A percentile compares a stretch with the other conserved stretches of the same genome.
phyloP scores from a whole-genome alignment of 1,140 invertebrate species.

The Aricia agestis region DNA sequence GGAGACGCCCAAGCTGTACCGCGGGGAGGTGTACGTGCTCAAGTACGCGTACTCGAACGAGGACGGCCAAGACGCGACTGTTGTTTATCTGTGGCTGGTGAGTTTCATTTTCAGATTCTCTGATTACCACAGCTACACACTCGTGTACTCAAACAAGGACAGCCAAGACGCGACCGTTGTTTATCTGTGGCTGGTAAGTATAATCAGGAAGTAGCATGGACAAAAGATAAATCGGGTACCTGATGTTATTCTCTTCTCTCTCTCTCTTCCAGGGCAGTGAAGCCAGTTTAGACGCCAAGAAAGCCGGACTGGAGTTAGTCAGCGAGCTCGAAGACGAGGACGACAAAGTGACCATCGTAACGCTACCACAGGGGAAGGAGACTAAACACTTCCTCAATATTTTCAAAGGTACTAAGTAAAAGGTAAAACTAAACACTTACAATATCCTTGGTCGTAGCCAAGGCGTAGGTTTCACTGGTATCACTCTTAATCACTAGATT shows the following conservation, averaged over 20 bases:
- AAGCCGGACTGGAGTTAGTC: slow-evolving; percentile 31
- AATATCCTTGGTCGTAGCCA: too few species aligned
- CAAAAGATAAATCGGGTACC: too few species aligned
- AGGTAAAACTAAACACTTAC: too few species aligned
- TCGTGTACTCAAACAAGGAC: too few species aligned
- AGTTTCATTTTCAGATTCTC: slow-evolving; percentile 35
- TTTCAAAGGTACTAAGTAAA: slow-evolving; percentile 85
- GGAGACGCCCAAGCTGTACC: slow-evolving; percentile 76
- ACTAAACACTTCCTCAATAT: slow-evolving; percentile 86
- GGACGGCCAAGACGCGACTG: slow-evolving; percentile 69
- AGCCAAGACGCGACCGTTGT: slow-evolving; percentile 75
- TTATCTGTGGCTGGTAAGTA: slow-evolving; percentile 86
- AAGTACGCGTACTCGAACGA: slow-evolving; percentile 81
- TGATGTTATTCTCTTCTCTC: too few species aligned
- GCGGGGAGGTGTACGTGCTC: slow-evolving; percentile 87
- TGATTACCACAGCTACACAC: too few species aligned
- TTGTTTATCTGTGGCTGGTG: slow-evolving; percentile 88
- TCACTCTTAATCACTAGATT: too few species aligned
- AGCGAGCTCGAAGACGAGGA: slow-evolving; percentile 47
- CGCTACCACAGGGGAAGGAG: slow-evolving; percentile 84
- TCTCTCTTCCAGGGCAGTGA: slow-evolving; percentile 43
- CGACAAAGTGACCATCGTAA: slow-evolving; percentile 79
- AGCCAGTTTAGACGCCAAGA: slow-evolving; percentile 36
- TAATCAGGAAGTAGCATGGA: too few species aligned
- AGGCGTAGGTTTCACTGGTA: too few species aligned